Evolutionary conservation across 2,888 invertebrate species (phyloP).

Genomic region (Loripinus fragilis): DNA sequence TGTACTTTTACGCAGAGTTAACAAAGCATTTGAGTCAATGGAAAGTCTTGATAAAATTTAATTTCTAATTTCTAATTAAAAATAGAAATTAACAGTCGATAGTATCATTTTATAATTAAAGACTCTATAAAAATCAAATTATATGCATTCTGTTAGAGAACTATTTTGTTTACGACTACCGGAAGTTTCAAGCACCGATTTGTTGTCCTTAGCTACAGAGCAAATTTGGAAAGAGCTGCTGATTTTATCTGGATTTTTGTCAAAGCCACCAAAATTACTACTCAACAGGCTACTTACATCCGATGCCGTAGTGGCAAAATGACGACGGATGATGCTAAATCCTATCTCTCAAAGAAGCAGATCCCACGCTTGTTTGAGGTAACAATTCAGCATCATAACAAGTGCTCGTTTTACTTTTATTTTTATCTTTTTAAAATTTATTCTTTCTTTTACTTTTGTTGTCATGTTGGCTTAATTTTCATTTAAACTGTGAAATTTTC

Average conservation of each 20-base stretch:
- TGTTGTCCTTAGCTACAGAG: slow-evolving; percentile 80
- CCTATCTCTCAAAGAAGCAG: slow-evolving; percentile 83
- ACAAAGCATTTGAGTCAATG: no score
- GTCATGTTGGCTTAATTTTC: no score
- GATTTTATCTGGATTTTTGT: slow-evolving; percentile 34
- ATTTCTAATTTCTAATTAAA: no score
- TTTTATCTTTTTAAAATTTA: no score
- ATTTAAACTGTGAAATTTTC: no score
- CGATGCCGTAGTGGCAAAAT: slow-evolving; percentile 79
- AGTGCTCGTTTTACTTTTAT: no score
- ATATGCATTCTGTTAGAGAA: neutral
- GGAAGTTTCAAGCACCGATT: slow-evolving; percentile 62
- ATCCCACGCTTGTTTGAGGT: slow-evolving; percentile 85
- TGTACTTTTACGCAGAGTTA: no score
- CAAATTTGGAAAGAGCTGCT: slow-evolving; percentile 10
- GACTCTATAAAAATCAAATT: no score
- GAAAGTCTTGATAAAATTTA: no score
- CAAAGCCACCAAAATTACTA: slow-evolving; percentile 70
- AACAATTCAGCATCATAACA: slow-evolving; percentile 30
- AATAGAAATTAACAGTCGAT: no score
- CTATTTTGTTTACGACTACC: slow-evolving; percentile 43
- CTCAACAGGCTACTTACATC: slow-evolving; percentile 69
- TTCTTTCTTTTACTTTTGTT: no score
- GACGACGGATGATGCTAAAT: slow-evolving; percentile 83
- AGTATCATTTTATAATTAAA: no score